These are phyloP conservation scores for Xanthorhoe designata DNA, from an alignment of 2,888 invertebrate genomes.

Conservation along the genomic window DNA sequence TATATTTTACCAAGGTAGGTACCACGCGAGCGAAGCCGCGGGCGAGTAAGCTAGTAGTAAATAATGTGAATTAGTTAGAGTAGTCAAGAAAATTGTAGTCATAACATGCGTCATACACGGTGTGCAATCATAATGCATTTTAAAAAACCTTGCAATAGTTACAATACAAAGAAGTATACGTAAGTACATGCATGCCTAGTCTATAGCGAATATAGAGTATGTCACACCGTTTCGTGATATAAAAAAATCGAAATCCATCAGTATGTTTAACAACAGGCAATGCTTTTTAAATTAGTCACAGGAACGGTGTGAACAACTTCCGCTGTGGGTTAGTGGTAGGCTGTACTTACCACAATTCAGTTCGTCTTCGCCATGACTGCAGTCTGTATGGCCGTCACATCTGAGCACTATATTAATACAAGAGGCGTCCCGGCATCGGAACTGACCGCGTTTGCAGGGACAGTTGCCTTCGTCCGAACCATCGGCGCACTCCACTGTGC, in stretches of 20 bases:
- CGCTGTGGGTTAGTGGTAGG: conserved; percentile 6
- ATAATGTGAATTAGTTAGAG: too few species aligned
- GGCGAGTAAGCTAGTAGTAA: too few species aligned
- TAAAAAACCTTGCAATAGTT: too few species aligned
- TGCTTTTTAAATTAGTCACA: conserved; percentile 34
- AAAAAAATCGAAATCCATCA: not conserved
- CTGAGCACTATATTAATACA: conserved; percentile 87
- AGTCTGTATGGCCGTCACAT: conserved; percentile 88
- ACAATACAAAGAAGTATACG: too few species aligned
- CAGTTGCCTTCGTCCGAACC: conserved; percentile 76
- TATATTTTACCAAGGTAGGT: too few species aligned
- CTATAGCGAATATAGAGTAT: not conserved
- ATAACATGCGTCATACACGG: too few species aligned
- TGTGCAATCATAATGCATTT: not conserved
- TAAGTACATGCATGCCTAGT: not conserved
- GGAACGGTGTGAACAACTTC: conserved; percentile 28
- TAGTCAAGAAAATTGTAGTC: too few species aligned
- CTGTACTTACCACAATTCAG: conserved; percentile 75
- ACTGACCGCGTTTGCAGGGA: conserved; percentile 80
- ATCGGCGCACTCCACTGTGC: conserved; percentile 81
- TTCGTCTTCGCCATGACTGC: conserved; percentile 87
- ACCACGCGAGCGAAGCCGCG: too few species aligned
- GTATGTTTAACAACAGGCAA: not conserved
- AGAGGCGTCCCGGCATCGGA: conserved; percentile 87
- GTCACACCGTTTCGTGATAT: not conserved